Base-by-base conservation (phyloP, 2,888 invertebrate species). In the Hololepta plana region DNA sequence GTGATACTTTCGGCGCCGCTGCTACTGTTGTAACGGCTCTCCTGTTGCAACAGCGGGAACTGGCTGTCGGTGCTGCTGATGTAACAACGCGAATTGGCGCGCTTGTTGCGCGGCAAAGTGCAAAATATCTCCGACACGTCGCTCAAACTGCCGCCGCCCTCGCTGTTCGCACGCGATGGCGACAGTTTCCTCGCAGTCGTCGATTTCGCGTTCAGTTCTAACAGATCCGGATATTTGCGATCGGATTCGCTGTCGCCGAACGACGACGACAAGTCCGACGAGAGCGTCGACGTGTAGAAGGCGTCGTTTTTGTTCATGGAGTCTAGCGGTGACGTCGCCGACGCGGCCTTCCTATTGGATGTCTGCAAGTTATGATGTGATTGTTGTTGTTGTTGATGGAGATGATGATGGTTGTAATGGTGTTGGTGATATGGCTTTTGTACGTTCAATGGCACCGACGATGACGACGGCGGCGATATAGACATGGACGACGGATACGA, bases 21-120 rank as follows among this genome's bases (percentile, higher is more conserved):
- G 12, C 71, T 72, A 33, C 75, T 74, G 45, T 76, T 75, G 34
- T 72, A 72, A 41, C 74, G 62, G 46, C 74, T 76, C 40, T 69
- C 71, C 8, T 64, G 58, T n/a, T n/a, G 20, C 32, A 80, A 55
- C 30, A 80, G 55, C 2, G 77, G 77, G 28, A 76, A 74, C 40
- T 79, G 74, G 41, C 79, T 79, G 39, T 77, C 77, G 12, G 72
- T 49, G 36, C 54, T 55, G 27, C 42, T 51, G 32, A 7, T 7
- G 17, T n/a, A n/a, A 7, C 17, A 17, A 17, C 17, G 17, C 17
- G n/a, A 17, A 17, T 7, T 17, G 19, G 56, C 41, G 34, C 53
- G 51, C 7, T 33, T 35, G 29, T 42, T 42, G 23, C 54, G 38
- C 1, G 76, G 75, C 37, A 76, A 59, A n/a, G 76, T 76, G 45